These are phyloP conservation scores for Scytalopus superciliaris DNA, from an alignment of 2,113 vertebrate genomes.

Conservation along the genomic window DNA sequence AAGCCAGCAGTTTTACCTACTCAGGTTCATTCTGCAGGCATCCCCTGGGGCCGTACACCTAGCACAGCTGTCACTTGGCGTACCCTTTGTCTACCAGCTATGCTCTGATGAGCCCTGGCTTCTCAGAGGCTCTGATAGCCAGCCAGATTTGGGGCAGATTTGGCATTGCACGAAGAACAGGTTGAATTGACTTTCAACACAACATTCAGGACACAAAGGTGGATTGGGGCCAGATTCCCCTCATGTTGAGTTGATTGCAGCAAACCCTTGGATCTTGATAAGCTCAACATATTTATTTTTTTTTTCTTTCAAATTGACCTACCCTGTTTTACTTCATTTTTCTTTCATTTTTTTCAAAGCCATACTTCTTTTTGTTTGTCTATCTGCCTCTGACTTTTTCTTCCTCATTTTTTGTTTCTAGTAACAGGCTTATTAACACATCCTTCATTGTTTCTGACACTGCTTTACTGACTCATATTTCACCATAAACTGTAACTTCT, in stretches of 20 bases:
- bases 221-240: neutral
- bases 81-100: neutral
- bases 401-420: neutral
- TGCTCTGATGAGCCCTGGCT: neutral
- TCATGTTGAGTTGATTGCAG: neutral
- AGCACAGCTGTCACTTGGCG: neutral
- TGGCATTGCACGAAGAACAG: neutral
- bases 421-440: neutral
- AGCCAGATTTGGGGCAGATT: neutral
- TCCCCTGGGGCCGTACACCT: too few species aligned
- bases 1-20: neutral
- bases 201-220: neutral
- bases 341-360: neutral
- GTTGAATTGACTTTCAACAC: neutral
- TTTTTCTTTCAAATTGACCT: neutral
- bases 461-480: constrained; percentile 26
- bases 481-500: constrained; percentile 5
- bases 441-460: constrained; percentile 5
- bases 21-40: neutral
- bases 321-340: neutral
- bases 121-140: neutral
- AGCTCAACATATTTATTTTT: neutral
- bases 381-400: neutral
- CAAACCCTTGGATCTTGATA: neutral
- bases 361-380: neutral